These are phyloP conservation scores for Actinia tenebrosa DNA, from an alignment of 64 coral and sea anemone genomes.

Conservation along the genomic window DNA sequence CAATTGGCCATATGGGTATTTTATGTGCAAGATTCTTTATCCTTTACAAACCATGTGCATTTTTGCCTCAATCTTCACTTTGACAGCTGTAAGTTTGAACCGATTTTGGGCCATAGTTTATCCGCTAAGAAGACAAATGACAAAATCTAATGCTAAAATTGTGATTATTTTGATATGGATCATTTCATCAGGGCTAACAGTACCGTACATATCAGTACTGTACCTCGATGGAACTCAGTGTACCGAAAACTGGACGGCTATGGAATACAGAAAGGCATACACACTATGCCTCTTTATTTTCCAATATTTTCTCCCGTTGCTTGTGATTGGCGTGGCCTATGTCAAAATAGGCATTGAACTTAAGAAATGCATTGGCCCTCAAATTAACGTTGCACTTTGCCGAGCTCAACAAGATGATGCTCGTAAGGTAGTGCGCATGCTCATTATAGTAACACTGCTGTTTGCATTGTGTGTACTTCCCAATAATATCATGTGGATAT, in stretches of 20 bases:
- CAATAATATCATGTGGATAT: conserved; percentile 95
- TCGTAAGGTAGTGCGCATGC: conserved; percentile 92
- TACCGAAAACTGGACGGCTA: conserved; percentile 46
- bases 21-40: conserved; percentile 79
- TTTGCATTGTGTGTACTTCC: conserved; percentile 95
- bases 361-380: conserved; percentile 33
- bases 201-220: conserved; percentile 57
- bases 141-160: conserved; percentile 42
- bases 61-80: conserved; percentile 79
- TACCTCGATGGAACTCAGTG: conserved; percentile 31
- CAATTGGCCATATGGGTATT: conserved; percentile 73
- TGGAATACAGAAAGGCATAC: conserved; percentile 73
- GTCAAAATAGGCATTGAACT: conserved; percentile 74
- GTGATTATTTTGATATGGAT: conserved; percentile 69
- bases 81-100: conserved; percentile 85
- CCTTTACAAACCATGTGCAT: conserved; percentile 91
- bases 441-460: conserved; percentile 82
- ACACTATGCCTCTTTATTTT: conserved; percentile 64
- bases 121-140: conserved; percentile 79
- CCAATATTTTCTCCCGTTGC: conserved; percentile 81
- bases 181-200: conserved; percentile 35
- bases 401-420: conserved; percentile 79
- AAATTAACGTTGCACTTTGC: conserved; percentile 56
- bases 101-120: conserved; percentile 89
- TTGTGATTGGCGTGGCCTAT: conserved; percentile 64